Base-by-base conservation (phyloP, 2,888 invertebrate species). In the Conops quadrifasciatus region DNA sequence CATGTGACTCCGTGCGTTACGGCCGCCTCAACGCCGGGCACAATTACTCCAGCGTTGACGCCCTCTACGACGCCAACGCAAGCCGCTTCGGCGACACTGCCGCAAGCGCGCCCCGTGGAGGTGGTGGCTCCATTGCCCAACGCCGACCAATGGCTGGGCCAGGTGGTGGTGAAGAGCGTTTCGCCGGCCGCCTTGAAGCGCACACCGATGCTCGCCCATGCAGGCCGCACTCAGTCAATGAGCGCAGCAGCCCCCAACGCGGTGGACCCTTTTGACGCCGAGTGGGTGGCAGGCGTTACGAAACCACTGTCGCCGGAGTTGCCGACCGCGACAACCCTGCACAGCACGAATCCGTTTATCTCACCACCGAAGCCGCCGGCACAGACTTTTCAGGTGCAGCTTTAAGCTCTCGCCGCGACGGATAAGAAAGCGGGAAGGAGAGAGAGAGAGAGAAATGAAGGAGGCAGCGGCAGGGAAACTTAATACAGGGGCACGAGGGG, bases 101-200 rank as follows among this genome's bases (percentile, higher is more conserved):
- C 78, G 71, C 74, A 77, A 72, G 76, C 79, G 47, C 73, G 67
- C 58, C 74, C 70, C 3, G 60, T 69, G 24, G 86, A 87, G 74
- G 79, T 85, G 2, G 83, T 87, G 2, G 83, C 87, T 63, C 84
- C 88, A 72, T 87, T 93, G 82, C 94, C 94, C 30, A 92, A 91
- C 84, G 93, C 94, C 0, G 94, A 94, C 78, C 94, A 94, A 79
- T 94, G 94, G 94, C 86, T 94, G 76, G 93, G 93, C 11, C 90
- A 92, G 78, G 90, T 93, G 59, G 90, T 91, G 7, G 90, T 91
- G 16, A 89, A 89, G 75, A 88, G 89, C 74, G 88, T 87, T 79
- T 90, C 88, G 68, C 86, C 87, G 68, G 83, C 89, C 5, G 87
- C 88, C 67, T 82, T 88, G 78, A 86, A 90, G 78, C 87, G 90